Evolutionary conservation across 1,140 invertebrate species (phyloP), one percentile per base, ranked within the genome.

Genomic region (Globodera rostochiensis): DNA sequence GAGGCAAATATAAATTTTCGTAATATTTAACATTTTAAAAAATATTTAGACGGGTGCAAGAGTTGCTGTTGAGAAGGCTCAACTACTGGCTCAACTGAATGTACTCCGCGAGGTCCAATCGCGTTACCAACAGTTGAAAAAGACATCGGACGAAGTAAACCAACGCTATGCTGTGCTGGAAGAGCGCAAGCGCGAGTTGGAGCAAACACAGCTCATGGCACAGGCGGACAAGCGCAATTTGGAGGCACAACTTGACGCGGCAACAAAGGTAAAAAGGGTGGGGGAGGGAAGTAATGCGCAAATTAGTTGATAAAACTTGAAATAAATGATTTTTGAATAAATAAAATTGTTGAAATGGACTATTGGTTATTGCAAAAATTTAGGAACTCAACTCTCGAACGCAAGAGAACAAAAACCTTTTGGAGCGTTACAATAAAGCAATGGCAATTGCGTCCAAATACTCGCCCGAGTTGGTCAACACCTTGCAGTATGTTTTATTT

Each of bases 61-160:
- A 67, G 74, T 67, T 60, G 77, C 80, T 4, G n/a, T 45, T 21
- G 80, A 82, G 66, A 82, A 82, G 46, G 80, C 79, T 13, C 45
- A 80, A 49, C 47, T 82, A 9, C n/a, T 82, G 45, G 25, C 36
- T 1, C 47, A 82, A 15, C 49, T 82, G 25, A 73, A 81, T 47
- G 45, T 45, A 25, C 66, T 82, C 8, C 9, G 79, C 15, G 77
- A 82, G 36, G 53, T 73, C 7, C 80, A 82, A 74, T 11, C 70
- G 9, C 80, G 80, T 21, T 75, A 83, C 66, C 64, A 80, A n/a
- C 46, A 46, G 19, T 15, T 82, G 3, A 82, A 74, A 19, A 80
- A 82, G 50, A 66, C 21, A 5, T 53, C 19, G n/a, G 79, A 82
- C 45, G 80, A 81, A 25, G n/a, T 81, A 6, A 73, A 45, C 49